Evolutionary conservation across 2,888 invertebrate genomes (phyloP).

Genomic region (Stramonita haemastoma): DNA sequence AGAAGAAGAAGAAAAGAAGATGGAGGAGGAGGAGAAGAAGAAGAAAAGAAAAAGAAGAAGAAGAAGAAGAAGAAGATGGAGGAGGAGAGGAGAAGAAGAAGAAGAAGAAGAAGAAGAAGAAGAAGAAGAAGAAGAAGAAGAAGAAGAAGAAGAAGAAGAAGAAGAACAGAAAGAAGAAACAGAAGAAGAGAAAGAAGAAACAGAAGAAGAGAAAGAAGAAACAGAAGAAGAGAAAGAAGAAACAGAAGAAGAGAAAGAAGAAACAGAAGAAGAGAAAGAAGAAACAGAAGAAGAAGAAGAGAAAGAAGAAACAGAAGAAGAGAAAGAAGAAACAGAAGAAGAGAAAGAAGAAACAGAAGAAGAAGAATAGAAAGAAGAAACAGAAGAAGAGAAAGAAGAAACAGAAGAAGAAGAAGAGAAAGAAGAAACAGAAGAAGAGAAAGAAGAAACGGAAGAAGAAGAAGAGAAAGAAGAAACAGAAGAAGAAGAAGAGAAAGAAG

Average conservation of each 20-base stretch:
- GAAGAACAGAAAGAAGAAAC: no score
- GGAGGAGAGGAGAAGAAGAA: not conserved
- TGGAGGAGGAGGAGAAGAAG: not conserved
- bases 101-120: not conserved
- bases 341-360: no score
- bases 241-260: no score
- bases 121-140: not conserved
- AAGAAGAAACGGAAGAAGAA: not conserved
- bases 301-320: no score
- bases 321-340: no score
- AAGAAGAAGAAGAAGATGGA: not conserved
- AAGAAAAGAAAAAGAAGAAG: slow-evolving; percentile 22
- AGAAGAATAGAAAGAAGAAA: not conserved
- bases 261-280: no score
- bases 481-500: not conserved
- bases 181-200: no score
- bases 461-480: not conserved
- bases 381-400: no score
- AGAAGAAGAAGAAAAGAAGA: slow-evolving; percentile 28
- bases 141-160: not conserved
- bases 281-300: no score
- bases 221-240: no score
- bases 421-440: slow-evolving; percentile 28
- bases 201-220: no score
- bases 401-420: not conserved